Percentiles rank a stretch among this genome's conserved stretches.
Evolutionary conservation across 2,888 invertebrate genomes (phyloP).

Genomic region (Eristalinus sepulchralis): DNA sequence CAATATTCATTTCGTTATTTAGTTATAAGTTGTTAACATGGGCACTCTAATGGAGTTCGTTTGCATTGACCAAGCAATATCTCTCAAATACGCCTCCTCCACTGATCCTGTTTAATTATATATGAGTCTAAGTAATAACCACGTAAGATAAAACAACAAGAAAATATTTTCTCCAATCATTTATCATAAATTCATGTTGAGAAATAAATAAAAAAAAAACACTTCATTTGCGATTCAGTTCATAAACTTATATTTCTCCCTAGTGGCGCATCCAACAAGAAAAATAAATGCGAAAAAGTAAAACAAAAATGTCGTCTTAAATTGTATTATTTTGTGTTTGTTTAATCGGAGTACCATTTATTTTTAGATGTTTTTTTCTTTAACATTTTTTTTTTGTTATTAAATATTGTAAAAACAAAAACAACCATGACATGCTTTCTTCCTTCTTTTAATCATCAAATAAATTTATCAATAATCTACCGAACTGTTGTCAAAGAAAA

Average conservation of each 20-base stretch:
- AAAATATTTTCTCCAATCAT: not conserved
- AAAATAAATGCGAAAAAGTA: not conserved
- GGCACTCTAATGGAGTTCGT: not conserved
- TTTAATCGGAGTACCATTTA: constrained; percentile 65
- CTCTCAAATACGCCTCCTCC: constrained; percentile 16
- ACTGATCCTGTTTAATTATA: constrained; percentile 11
- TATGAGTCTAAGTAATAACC: not conserved
- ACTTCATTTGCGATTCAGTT: constrained; percentile 11
- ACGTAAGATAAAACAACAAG: not conserved
- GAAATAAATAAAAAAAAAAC: not conserved
- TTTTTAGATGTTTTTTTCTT: constrained; percentile 60
- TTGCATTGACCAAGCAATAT: not conserved
- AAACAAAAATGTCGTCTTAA: constrained; percentile 1
- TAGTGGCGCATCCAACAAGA: not conserved
- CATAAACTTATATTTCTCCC: constrained; percentile 19
- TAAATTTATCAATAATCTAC: constrained; percentile 9
- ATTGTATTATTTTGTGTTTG: constrained; percentile 62
- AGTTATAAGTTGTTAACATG: not conserved
- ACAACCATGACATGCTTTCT: constrained; percentile 48
- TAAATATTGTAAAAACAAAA: constrained; percentile 38
- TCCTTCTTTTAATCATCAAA: constrained; percentile 38
- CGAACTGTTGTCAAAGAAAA: constrained; percentile 36
- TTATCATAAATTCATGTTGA: constrained; percentile 32
- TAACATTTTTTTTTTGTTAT: constrained; percentile 33
- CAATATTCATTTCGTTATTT: not conserved